Evolutionary conservation across 2,113 vertebrate genomes (phyloP).

Genomic region (Sceloporus undulatus): DNA sequence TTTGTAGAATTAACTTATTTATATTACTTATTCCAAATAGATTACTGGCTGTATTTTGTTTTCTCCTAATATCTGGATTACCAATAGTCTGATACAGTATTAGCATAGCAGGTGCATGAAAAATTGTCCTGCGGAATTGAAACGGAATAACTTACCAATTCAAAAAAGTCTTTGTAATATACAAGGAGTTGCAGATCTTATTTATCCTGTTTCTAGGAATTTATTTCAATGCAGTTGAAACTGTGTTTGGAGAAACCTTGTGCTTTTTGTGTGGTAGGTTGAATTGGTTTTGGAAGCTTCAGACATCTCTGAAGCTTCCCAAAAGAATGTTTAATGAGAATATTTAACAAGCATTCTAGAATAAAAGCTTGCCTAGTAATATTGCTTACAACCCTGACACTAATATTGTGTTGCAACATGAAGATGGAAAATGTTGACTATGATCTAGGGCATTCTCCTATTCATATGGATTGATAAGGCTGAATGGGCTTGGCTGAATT

Average conservation of each 20-base stretch:
- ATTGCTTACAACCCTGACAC: background rate
- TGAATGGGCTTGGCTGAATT: background rate
- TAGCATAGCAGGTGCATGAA: no score
- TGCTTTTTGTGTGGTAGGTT: background rate
- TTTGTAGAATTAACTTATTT: background rate
- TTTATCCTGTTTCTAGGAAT: no score
- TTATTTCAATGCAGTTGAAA: no score
- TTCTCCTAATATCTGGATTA: background rate
- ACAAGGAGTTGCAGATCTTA: no score
- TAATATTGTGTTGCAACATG: background rate
- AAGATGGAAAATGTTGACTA: background rate
- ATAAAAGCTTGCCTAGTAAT: no score
- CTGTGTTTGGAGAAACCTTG: no score
- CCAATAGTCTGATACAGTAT: background rate
- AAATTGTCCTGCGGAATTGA: no score
- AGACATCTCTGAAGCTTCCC: background rate
- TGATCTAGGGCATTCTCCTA: background rate
- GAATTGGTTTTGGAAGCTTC: background rate
- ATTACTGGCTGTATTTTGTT: background rate
- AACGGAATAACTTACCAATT: no score
- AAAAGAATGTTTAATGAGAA: background rate
- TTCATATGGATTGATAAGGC: background rate
- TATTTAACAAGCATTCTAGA: background rate
- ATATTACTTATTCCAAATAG: background rate
- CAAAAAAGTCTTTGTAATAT: no score